Conservation (phyloP, 1,140 invertebrate species). For the Plutomurus gul region DNA sequence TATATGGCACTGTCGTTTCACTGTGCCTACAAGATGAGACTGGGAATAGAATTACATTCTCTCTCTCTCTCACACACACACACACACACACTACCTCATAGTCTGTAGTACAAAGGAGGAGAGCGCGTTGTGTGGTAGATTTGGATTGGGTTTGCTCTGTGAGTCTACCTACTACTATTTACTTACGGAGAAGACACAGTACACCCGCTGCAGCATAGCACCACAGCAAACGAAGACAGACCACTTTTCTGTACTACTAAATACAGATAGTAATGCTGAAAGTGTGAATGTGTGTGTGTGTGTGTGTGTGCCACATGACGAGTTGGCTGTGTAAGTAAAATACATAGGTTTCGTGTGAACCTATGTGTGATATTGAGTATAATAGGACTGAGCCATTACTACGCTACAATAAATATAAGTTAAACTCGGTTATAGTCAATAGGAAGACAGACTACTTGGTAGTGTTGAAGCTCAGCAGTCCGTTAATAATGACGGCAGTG, state of each 20-base stretch:
- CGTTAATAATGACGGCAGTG: constrained; percentile 54
- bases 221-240: too few relatives aligned
- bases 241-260: too few relatives aligned
- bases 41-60: not conserved
- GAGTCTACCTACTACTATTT: too few relatives aligned
- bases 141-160: too few relatives aligned
- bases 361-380: constrained; percentile 7
- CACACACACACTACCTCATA: not conserved
- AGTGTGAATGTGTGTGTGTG: too few relatives aligned
- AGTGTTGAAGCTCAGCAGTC: constrained; percentile 46
- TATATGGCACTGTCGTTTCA: not conserved
- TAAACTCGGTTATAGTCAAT: constrained; percentile 5
- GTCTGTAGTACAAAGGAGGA: too few relatives aligned
- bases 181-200: too few relatives aligned
- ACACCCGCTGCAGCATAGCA: too few relatives aligned
- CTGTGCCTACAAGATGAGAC: not conserved
- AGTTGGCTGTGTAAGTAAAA: not conserved
- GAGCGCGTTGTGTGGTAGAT: too few relatives aligned
- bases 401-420: constrained; percentile 25
- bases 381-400: constrained; percentile 7
- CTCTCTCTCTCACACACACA: too few relatives aligned
- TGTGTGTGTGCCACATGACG: too few relatives aligned
- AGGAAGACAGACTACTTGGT: not conserved
- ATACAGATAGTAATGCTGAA: too few relatives aligned
- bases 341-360: not conserved